Conservation (phyloP, 1,140 invertebrate species). For the Planococcus citri region DNA sequence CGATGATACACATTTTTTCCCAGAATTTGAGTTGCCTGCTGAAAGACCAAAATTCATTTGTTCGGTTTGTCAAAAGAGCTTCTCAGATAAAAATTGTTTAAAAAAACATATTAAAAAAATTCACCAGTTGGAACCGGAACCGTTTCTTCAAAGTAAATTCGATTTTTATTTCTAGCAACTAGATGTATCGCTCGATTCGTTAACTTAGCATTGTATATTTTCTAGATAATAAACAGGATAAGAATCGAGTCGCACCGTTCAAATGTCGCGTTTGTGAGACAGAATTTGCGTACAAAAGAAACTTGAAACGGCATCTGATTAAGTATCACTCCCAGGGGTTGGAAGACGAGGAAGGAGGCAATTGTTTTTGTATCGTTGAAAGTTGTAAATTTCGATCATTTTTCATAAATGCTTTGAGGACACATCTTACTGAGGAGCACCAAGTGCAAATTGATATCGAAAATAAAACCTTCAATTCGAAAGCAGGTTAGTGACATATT, state of each 20-base stretch:
- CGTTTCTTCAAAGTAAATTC: neutral
- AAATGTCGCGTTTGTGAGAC: constrained; percentile 12
- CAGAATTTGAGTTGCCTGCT: neutral
- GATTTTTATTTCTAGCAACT: neutral
- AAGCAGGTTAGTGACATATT: neutral
- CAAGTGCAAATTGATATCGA: neutral
- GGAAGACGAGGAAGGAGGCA: constrained; percentile 9
- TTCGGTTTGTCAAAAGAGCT: neutral
- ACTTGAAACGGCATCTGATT: neutral
- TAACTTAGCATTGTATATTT: neutral
- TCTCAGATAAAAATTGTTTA: constrained; percentile 9
- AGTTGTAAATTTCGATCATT: constrained; percentile 9
- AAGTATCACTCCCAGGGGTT: constrained; percentile 13
- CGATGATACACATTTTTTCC: neutral
- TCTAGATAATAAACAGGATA: neutral
- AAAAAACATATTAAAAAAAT: constrained; percentile 13
- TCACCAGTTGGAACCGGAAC: neutral
- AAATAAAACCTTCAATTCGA: constrained; percentile 4
- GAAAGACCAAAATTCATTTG: constrained; percentile 10
- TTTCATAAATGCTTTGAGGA: constrained; percentile 1
- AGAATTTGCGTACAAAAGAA: constrained; percentile 12
- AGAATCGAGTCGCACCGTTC: neutral
- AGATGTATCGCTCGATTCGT: neutral
- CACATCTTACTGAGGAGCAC: neutral
- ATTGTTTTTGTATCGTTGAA: constrained; percentile 11